Evolutionary conservation across 1,140 invertebrate genomes (phyloP), one percentile per base, ranked within the genome.

Genomic region (Aphelinus certus): DNA sequence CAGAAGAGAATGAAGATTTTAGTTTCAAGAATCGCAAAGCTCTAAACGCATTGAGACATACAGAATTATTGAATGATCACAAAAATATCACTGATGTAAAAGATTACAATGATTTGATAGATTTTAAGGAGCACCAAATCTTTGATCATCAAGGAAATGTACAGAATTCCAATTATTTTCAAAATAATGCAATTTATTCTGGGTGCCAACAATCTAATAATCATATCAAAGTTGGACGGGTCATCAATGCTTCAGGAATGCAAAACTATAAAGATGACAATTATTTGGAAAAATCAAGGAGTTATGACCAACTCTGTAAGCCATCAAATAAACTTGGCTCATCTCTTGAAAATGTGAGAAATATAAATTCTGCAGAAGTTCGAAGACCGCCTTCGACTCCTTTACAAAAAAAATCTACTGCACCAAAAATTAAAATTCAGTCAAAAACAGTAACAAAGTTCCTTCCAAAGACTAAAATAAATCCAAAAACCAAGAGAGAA

Each of bases 291-390:
- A 86, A 85, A 57, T 85, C 83, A 0, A 83, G 79, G 47, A 86
- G 85, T 58, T 86, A 80, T 26, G 85, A 85, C 76, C 85, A 85
- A 9, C 76, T 86, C 53, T 78, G 66, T 2, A 85, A 83, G 67
- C 76, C 77, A 6, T 66, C 58, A 10, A 71, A 6, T 48, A 76
- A 71, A 56, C 26, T 75, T 26, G 68, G 68, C 4, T 71, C 74
- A 6, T 71, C 67, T 4, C 47, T 71, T 4, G 74, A 75, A n/a
- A 70, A 49, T 47, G 51, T 75, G 7, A 75, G 48, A 60, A 75
- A 51, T 60, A 60, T 46, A 3, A 75, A 75, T 48, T 1, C n/a
- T 62, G 7, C 46, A 5, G 69, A 76, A 49, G 56, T 56, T 58
- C 53, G 47, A 67, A 76, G 64, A 56, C 42, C 58, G 10, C 58